Base-by-base conservation (phyloP, 2,888 invertebrate species). In the Erebia palarica region DNA sequence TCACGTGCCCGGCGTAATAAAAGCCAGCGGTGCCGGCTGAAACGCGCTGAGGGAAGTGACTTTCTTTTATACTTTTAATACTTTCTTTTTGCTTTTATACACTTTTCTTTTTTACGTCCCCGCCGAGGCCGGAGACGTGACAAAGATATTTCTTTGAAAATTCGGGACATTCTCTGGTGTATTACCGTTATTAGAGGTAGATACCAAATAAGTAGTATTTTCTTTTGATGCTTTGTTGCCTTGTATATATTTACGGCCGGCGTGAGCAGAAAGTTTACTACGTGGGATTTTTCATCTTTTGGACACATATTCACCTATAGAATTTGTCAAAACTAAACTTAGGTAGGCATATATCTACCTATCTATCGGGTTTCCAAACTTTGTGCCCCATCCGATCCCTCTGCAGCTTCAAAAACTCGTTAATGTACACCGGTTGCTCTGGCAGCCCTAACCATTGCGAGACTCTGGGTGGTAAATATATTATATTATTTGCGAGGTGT, bases 1-100 rank as follows among this genome's bases (percentile, higher is more conserved):
- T 90, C 91, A 91, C 91, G 91, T 88, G 88, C 86, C 81, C 77
- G 72, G 64, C 60, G 89, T 85, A 87, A 90, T 91, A 90, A 90
- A 90, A 89, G 78, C 82, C 81, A 82, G 79, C 81, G 81, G 82
- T 78, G 83, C 80, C 80, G 78, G 74, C 80, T 80, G 81, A 84
- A 83, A 83, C 82, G 81, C 82, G 85, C 86, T 83, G 81, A 81
- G 83, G 84, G 84, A 86, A 88, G 86, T 81, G 82, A 86, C 88
- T 87, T 89, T 89, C 88, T 87, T 47, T 87, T 88, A 82, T 79
- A 76, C 78, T 80, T 80, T 81, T 84, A 87, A 36, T 85, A 83
- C 79, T 84, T 84, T 85, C 83, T 84, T 88, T 88, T 85, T 85
- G 82, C 85, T 84, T 85, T 87, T 87, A 86, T 85, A 86, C 80